Base-by-base conservation (phyloP, 2,888 invertebrate species). In the Tethea ocularis region DNA sequence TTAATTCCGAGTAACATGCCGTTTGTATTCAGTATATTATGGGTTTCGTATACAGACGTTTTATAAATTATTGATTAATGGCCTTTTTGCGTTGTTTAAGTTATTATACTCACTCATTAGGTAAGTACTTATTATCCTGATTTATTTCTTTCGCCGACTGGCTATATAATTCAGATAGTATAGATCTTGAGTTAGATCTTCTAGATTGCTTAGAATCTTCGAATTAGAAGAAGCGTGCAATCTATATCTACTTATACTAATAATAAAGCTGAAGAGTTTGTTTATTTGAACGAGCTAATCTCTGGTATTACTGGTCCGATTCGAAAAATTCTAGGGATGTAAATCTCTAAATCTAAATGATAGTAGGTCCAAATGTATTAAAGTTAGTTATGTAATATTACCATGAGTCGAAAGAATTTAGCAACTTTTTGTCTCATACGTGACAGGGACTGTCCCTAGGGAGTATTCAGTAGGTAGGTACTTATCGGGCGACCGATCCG, bases 401-500 rank as follows among this genome's bases (percentile, higher is more conserved):
- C 6, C 33, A 38, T 38, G 38, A 38, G 38, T 38, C n/a, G 5
- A 38, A n/a, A n/a, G 33, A 13, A 13, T 33, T n/a, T 38, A n/a
- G 38, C n/a, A n/a, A 38, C 38, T 38, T 38, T n/a, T n/a, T n/a
- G n/a, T 20, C 71, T 58, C 26, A 61, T 36, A 51, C 26, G 11
- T 61, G 59, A 61, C 68, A 66, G 70, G 68, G 66, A 61, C 59
- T 57, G 58, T 75, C 71, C 68, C 71, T 62, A 51, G 60, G 57
- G 61, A 17, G 33, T 13, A 54, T 22, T 22, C 55, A 72, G 61
- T n/a, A n/a, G n/a, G n/a, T n/a, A n/a, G n/a, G n/a, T 70, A 73
- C 69, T 69, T 78, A 74, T 71, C 71, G 69, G 58, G 58, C 59
- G 59, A 60, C 60, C 74, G 70, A 73, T 78, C 70, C 69, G 68